A percentile compares a stretch with the other conserved stretches of the same genome.
Conservation (phyloP, 2,888 invertebrate genomes). For the Eupithecia insigniata region DNA sequence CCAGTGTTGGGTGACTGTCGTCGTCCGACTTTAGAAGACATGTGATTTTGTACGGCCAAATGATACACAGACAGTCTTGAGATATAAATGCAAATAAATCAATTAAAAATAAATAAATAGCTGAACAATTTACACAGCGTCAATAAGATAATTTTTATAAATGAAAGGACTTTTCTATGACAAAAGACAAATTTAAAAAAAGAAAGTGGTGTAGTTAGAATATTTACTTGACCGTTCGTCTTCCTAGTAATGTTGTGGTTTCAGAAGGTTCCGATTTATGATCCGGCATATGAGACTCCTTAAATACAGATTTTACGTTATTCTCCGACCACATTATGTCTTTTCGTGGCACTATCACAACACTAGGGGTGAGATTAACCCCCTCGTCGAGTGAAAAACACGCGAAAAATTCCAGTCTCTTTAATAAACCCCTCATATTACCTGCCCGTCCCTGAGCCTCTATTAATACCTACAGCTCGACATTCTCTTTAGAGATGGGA, state of each 20-base stretch:
- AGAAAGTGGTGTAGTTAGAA: no score
- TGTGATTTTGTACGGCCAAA: background rate
- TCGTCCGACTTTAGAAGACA: background rate
- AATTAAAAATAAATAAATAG: no score
- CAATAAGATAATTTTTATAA: no score
- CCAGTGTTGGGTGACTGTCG: background rate
- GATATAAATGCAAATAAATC: no score
- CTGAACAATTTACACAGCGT: no score
- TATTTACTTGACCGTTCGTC: no score
- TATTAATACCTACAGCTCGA: constrained; percentile 31
- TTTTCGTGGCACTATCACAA: background rate
- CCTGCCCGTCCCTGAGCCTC: constrained; percentile 44
- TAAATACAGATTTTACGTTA: no score
- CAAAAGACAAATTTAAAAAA: no score
- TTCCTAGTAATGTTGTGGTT: background rate
- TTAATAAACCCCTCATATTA: constrained; percentile 69
- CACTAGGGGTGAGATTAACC: constrained; percentile 51
- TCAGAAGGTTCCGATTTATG: background rate
- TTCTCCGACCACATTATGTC: constrained; percentile 6
- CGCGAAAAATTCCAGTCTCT: constrained; percentile 64
- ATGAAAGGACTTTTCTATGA: no score
- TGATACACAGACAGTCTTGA: background rate
- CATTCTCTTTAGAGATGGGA: constrained; percentile 16
- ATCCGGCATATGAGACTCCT: background rate
- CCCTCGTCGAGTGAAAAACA: constrained; percentile 53